Percentiles rank a stretch among this genome's conserved stretches.
These are phyloP conservation scores for Podilymbus podiceps DNA, from an alignment of 2,113 vertebrate species.

Conservation along the genomic window DNA sequence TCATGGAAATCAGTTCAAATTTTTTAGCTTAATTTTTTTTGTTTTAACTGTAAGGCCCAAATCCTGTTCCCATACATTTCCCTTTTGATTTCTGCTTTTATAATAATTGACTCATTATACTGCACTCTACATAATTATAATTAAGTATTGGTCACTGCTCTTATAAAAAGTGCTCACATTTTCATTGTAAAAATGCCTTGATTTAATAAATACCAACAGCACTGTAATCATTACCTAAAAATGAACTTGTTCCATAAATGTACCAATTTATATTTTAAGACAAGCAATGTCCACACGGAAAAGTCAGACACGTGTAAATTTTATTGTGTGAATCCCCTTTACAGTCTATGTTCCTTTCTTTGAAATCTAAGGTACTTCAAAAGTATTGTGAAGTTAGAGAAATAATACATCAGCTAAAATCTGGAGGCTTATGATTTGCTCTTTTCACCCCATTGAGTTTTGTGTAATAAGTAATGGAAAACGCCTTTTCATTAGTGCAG, in stretches of 20 bases:
- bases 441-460: conserved; percentile 41
- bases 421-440: conserved; percentile 41
- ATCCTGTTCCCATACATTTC: not conserved
- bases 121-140: not conserved
- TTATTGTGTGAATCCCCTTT: conserved; percentile 2
- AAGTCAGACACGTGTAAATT: conserved; percentile 22
- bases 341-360: conserved; percentile 18
- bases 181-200: not conserved
- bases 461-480: conserved; percentile 46
- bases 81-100: not conserved
- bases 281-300: not conserved
- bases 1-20: not conserved
- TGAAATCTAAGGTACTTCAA: conserved; percentile 49
- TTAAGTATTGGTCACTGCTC: not conserved
- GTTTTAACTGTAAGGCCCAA: not conserved
- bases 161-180: not conserved
- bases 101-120: not conserved
- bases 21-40: not conserved
- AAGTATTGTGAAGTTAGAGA: conserved; percentile 38
- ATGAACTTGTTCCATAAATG: not conserved
- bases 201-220: not conserved
- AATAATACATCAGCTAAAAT: conserved; percentile 50
- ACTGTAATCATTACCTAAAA: not conserved
- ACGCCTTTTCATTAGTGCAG: conserved; percentile 52
- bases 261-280: not conserved